Conservation (phyloP, 2,113 vertebrate genomes). For the Oreochromis niloticus region DNA sequence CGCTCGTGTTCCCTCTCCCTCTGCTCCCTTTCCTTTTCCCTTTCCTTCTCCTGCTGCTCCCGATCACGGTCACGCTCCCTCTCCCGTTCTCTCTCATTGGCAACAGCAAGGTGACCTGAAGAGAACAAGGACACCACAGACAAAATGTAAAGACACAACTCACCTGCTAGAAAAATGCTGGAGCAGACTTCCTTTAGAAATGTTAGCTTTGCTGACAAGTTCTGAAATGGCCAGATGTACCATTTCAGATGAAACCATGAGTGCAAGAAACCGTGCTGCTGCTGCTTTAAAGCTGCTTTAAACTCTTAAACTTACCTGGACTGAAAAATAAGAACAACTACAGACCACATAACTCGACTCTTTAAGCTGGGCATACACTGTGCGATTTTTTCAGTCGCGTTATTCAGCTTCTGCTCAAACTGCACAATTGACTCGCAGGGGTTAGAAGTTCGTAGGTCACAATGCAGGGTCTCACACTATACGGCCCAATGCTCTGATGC, state of each 20-base stretch:
- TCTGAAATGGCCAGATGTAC: background rate
- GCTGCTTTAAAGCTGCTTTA: background rate
- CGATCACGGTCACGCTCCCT: slow-evolving; percentile 64
- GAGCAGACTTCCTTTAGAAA: background rate
- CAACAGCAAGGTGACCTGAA: slow-evolving; percentile 83
- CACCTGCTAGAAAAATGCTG: background rate
- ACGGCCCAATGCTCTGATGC: too few species aligned
- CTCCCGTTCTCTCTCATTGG: slow-evolving; percentile 72
- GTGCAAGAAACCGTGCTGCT: background rate
- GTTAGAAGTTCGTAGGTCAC: too few species aligned
- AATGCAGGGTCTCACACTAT: too few species aligned
- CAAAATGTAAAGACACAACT: background rate
- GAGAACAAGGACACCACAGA: slow-evolving; percentile 18
- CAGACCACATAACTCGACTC: background rate
- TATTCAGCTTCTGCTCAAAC: too few species aligned
- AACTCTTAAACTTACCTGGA: background rate
- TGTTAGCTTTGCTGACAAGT: background rate
- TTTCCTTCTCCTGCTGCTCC: slow-evolving; percentile 62
- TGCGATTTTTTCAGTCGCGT: too few species aligned
- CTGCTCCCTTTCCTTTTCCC: slow-evolving; percentile 65
- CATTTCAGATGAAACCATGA: background rate
- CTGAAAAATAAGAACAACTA: background rate
- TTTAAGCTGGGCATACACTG: background rate
- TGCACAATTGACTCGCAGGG: too few species aligned
- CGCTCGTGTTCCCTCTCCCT: slow-evolving; percentile 59